Base-by-base conservation (phyloP, 2,888 invertebrate genomes). In the Trachelus stipa region DNA sequence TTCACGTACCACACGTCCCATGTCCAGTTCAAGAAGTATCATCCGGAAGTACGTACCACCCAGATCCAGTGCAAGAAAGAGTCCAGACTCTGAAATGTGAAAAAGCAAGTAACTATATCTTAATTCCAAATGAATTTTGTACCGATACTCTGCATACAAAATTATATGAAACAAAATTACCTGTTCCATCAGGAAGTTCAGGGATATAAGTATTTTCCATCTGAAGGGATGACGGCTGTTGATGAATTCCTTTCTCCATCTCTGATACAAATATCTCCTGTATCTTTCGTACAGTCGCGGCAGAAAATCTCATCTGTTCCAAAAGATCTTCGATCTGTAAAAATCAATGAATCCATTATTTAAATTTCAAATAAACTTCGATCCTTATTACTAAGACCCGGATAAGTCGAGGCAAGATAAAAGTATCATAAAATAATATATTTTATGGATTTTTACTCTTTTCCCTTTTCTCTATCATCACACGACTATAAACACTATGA, bases 41-140 rank as follows among this genome's bases (percentile, higher is more conserved):
- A 97, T 94, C 12, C 97, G 93, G 90, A 96, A 96, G 92, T 97
- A 96, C 34, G 96, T 96, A 33, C 97, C 96, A 4, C 97, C 97
- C 79, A 97, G 93, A 91, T 97, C 97, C 83, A 97, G 91, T 3
- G 96, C 96, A 83, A 97, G 91, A 90, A 94, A 97, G 75, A 94
- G 92, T 0, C 96, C 96, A 82, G 94, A 93, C 95, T 95, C 90
- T 84, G 88, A 80, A 85, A 86, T 1, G 6, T 40, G 77, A 73
- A 37, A 73, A 34, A 15, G 31, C 69, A 74, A 33, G 31, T 78
- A 76, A n/a, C n/a, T 0, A 76, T 11, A 30, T 3, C 23, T 23
- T 56, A 1, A 0, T 9, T 23, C 1, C 6, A 56, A 56, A 23
- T 23, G 0, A 37, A 71, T 40, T 69, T 73, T 75, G 34, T 0